Base-by-base conservation (phyloP, 2,113 vertebrate genomes). In the Zonotrichia leucophrys region DNA sequence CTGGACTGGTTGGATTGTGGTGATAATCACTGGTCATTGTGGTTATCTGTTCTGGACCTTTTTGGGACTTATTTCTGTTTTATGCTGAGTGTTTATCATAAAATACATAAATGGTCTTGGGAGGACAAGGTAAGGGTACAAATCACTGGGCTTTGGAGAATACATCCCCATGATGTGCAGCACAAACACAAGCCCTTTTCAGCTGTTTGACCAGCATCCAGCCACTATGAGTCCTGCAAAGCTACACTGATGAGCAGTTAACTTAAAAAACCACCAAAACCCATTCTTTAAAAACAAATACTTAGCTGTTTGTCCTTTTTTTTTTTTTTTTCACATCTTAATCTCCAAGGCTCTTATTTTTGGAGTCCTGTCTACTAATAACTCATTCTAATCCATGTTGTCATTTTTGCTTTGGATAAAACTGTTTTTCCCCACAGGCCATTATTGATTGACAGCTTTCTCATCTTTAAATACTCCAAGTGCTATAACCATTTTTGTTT, bases 221-320 rank as follows among this genome's bases (percentile, higher is more conserved):
- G 28, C 20, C 5, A 37, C 9, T 27, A 3, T 30, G 53, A 60
- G 15, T 66, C 22, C 75, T 82, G 25, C 50, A 58, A 76, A 87
- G 18, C 39, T 58, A 8, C 31, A 27, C 33, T 1, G 2, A 62
- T 50, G 14, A 58, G n/a, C 25, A 35, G 25, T 79, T 35, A 74
- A 53, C 21, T 69, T 25, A 5, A 50, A 80, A 78, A 49, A 0
- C 0, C 21, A 35, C 17, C 6, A 15, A 56, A 83, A 3, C 0
- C 8, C 44, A 9, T 31, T 87, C 2, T 79, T 41, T 41, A 52
- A 78, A 90, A 68, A 18, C 15, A 53, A 24, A 8, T 66, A 41
- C 28, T 73, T 60, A 58, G 11, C 8, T 85, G 25, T 31, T 75
- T 74, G 53, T 52, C 60, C 14, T 15, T 41, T 41, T 41, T 41